Evolutionary conservation across 2,113 vertebrate species (phyloP).

Genomic region (Amphiprion ocellaris): DNA sequence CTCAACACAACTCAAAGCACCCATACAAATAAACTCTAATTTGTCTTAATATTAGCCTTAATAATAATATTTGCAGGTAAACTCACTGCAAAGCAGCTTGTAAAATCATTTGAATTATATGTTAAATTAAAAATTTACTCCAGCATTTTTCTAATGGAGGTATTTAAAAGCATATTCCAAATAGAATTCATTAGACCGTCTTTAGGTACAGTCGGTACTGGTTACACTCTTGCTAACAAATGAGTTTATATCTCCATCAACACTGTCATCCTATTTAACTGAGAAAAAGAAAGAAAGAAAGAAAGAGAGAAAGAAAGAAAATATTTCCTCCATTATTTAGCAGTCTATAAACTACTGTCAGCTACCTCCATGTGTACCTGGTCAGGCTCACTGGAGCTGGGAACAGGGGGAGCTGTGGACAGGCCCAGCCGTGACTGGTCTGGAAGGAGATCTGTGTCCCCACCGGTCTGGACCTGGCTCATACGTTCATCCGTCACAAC

Average conservation of each 20-base stretch:
- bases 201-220: neutral
- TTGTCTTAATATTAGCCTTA: too few relatives aligned
- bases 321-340: neutral
- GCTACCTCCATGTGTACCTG: constrained; percentile 85
- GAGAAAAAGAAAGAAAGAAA: neutral
- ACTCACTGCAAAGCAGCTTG: neutral
- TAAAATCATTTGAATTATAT: too few relatives aligned
- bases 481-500: constrained; percentile 91
- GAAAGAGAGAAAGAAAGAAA: neutral
- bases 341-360: neutral
- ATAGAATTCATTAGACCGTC: neutral
- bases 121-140: too few relatives aligned
- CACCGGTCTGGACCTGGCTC: constrained; percentile 84
- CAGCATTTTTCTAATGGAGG: neutral
- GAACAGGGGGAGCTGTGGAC: constrained; percentile 86
- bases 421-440: constrained; percentile 86
- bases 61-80: neutral
- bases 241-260: neutral
- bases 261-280: neutral
- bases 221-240: too few relatives aligned
- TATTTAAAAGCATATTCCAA: neutral
- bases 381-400: constrained; percentile 88
- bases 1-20: neutral
- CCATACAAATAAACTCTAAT: neutral
- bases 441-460: constrained; percentile 85